Percentiles rank a stretch among this genome's conserved stretches.
phyloP scores from a whole-genome alignment of 1,140 invertebrate genomes.

The Meteorus sp. region DNA sequence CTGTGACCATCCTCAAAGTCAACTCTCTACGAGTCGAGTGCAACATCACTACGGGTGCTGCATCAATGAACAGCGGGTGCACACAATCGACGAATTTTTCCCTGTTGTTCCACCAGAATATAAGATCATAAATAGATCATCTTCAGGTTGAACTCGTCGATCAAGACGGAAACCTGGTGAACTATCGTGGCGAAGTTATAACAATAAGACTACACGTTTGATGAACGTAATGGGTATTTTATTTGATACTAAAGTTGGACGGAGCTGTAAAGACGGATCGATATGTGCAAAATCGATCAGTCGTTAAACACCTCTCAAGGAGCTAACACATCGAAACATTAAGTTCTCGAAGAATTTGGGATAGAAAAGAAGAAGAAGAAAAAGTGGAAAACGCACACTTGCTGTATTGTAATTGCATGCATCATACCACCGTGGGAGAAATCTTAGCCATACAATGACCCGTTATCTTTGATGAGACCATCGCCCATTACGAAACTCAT shows the following conservation, averaged over 20 bases:
- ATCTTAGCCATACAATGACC: slow-evolving; percentile 30
- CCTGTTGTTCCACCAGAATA: not conserved
- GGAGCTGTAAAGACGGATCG: not conserved
- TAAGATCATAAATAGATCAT: not conserved
- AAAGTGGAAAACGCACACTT: not conserved
- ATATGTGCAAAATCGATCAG: not conserved
- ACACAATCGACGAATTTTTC: not conserved
- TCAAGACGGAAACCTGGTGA: slow-evolving; percentile 8
- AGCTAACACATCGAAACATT: slow-evolving; percentile 1
- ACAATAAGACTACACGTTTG: slow-evolving; percentile 6
- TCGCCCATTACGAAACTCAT: slow-evolving; percentile 45
- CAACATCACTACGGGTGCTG: slow-evolving; percentile 9
- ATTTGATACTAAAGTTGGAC: not conserved
- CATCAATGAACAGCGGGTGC: not conserved
- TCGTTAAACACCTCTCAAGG: not conserved
- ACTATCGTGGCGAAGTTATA: slow-evolving; percentile 4
- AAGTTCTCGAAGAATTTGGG: slow-evolving; percentile 1
- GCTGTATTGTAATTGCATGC: not conserved
- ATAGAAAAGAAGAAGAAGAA: not conserved
- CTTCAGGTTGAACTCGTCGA: slow-evolving; percentile 1
- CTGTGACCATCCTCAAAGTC: slow-evolving; percentile 13
- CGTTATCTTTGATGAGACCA: slow-evolving; percentile 35
- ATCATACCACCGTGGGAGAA: slow-evolving; percentile 24
- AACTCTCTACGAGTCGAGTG: slow-evolving; percentile 10
- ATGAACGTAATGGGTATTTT: not conserved